Conservation (phyloP, 2,113 vertebrate species). For the Camarhynchus parvulus region DNA sequence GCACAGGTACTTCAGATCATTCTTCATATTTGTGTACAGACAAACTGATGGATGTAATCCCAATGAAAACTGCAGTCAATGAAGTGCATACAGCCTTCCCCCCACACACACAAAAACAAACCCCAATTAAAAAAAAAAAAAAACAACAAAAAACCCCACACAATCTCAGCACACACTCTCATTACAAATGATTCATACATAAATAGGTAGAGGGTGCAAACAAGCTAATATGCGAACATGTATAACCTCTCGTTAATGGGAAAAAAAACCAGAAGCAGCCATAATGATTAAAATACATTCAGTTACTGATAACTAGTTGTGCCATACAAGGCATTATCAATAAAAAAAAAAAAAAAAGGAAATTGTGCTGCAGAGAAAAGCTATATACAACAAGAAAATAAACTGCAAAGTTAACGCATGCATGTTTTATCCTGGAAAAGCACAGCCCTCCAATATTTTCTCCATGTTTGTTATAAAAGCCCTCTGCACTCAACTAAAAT, state of each 20-base stretch:
- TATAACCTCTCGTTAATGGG: slow-evolving; percentile 78
- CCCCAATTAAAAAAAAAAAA: slow-evolving; percentile 19
- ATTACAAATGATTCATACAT: slow-evolving; percentile 82
- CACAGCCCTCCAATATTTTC: slow-evolving; percentile 77
- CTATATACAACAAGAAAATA: slow-evolving; percentile 80
- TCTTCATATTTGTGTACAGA: slow-evolving; percentile 80
- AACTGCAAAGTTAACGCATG: slow-evolving; percentile 80
- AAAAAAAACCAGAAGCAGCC: slow-evolving; percentile 76
- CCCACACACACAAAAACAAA: slow-evolving; percentile 56
- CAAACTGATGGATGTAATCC: slow-evolving; percentile 76
- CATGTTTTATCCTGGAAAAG: slow-evolving; percentile 81
- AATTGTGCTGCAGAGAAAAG: slow-evolving; percentile 82
- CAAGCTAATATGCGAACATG: slow-evolving; percentile 79
- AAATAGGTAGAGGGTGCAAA: slow-evolving; percentile 81
- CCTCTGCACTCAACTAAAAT: slow-evolving; percentile 83
- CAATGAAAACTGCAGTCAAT: slow-evolving; percentile 76
- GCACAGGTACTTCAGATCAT: slow-evolving; percentile 82
- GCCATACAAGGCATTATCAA: slow-evolving; percentile 73
- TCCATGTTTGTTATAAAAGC: slow-evolving; percentile 79
- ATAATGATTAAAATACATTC: slow-evolving; percentile 84
- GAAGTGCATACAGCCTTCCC: slow-evolving; percentile 76
- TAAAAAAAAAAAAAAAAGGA: slow-evolving; percentile 62
- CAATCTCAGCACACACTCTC: slow-evolving; percentile 75
- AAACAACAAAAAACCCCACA: slow-evolving; percentile 17
- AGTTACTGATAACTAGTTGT: slow-evolving; percentile 80